A percentile compares a stretch with the other conserved stretches of the same genome.
These are phyloP conservation scores for Adelphocoris suturalis DNA, from an alignment of 2,888 invertebrate genomes.

Conservation along the genomic window DNA sequence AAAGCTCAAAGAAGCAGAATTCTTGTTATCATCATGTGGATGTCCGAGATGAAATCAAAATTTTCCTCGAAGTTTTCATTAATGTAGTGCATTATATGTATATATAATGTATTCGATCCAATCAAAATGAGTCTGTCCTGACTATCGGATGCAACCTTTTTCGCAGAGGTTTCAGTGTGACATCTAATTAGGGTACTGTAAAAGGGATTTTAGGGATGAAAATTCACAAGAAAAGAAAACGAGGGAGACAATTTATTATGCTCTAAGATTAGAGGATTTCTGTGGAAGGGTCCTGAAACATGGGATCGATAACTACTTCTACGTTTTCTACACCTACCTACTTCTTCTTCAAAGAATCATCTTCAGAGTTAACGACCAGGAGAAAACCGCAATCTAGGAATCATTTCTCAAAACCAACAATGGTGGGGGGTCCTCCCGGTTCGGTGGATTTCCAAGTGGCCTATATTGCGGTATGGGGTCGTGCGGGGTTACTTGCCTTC, in stretches of 20 bases:
- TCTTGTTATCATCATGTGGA: too few species aligned
- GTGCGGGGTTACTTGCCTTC: not conserved
- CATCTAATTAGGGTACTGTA: not conserved
- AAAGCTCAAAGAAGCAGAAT: too few species aligned
- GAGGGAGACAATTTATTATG: not conserved
- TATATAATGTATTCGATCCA: too few species aligned
- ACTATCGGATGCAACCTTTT: too few species aligned
- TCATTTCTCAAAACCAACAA: not conserved
- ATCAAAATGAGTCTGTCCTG: too few species aligned
- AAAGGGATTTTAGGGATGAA: not conserved
- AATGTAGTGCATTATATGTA: too few species aligned
- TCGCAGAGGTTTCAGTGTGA: not conserved
- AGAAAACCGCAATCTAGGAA: not conserved
- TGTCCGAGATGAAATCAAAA: too few species aligned
- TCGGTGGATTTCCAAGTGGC: not conserved
- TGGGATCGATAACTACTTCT: not conserved
- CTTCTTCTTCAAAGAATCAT: not conserved
- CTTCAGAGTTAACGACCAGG: slow-evolving; percentile 2
- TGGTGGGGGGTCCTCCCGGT: not conserved
- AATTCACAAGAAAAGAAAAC: not conserved
- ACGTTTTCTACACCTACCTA: not conserved
- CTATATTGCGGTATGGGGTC: not conserved
- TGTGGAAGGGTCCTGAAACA: not conserved
- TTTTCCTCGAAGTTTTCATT: too few species aligned
- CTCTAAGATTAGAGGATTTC: not conserved